These are phyloP conservation scores for Sebastes goodei DNA, from an alignment of 2,797 vertebrate genomes.

Conservation along the genomic window DNA sequence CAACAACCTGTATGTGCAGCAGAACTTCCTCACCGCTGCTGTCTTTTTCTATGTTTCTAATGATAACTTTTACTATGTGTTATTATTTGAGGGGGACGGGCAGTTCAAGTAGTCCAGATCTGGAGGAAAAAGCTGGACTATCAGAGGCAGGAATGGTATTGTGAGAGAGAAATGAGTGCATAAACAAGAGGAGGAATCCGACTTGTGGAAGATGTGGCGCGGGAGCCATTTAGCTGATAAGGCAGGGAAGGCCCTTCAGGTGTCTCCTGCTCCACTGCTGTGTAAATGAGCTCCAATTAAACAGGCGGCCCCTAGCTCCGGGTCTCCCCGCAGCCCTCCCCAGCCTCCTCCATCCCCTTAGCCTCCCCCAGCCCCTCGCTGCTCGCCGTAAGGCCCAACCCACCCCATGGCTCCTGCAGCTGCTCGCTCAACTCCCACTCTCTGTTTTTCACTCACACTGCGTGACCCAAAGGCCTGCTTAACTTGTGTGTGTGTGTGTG, in stretches of 20 bases:
- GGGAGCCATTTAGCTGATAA: conserved; percentile 78
- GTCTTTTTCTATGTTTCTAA: not conserved
- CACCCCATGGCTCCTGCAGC: conserved; percentile 81
- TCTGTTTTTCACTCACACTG: conserved; percentile 79
- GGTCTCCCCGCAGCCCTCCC: conserved; percentile 72
- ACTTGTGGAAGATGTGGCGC: conserved; percentile 49
- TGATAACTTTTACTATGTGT: not conserved
- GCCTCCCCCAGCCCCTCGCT: conserved; percentile 71
- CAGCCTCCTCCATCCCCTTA: conserved; percentile 66
- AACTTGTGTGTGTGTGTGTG: conserved; percentile 65
- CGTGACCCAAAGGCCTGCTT: conserved; percentile 81
- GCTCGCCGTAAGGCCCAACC: conserved; percentile 78
- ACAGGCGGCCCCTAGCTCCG: conserved; percentile 77
- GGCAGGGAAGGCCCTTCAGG: conserved; percentile 80
- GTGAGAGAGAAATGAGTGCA: conserved; percentile 25
- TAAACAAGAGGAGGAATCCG: conserved; percentile 49
- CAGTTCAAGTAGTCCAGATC: not conserved
- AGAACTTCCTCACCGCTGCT: not conserved
- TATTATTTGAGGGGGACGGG: not conserved
- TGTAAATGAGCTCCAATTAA: conserved; percentile 88
- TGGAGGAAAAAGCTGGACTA: not conserved
- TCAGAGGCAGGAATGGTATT: not conserved
- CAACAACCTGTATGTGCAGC: not conserved
- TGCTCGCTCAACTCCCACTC: conserved; percentile 76
- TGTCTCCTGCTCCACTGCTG: conserved; percentile 81